Conservation (phyloP, 2,113 vertebrate genomes). For the Platysteira castanea region DNA sequence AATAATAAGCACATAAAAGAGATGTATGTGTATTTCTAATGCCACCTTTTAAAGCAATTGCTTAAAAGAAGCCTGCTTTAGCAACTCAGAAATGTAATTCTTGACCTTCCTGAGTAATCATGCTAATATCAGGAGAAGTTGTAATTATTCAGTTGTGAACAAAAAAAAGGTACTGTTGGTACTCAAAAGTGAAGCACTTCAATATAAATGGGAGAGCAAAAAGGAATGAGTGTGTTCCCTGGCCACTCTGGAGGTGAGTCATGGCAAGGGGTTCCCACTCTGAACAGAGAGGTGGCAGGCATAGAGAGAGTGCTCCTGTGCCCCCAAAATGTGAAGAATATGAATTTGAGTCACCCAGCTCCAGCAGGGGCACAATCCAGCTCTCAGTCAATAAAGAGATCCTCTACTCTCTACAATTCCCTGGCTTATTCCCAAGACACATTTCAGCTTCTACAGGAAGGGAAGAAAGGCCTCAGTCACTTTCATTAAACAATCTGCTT, state of each 20-base stretch:
- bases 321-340: background rate
- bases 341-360: background rate
- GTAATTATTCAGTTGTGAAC: background rate
- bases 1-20: conserved; percentile 63
- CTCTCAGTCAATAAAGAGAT: background rate
- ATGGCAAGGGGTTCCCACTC: background rate
- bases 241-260: background rate
- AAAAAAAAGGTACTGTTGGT: background rate
- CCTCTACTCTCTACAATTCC: background rate
- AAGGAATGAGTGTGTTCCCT: background rate
- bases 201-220: background rate
- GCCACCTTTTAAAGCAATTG: conserved; percentile 40
- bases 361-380: background rate
- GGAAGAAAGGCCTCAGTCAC: background rate
- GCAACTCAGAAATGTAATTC: background rate
- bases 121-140: conserved; percentile 3
- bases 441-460: background rate
- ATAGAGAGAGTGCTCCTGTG: background rate
- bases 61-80: conserved; percentile 6
- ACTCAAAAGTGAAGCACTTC: background rate
- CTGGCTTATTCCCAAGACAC: background rate
- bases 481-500: background rate
- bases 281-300: background rate
- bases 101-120: conserved; percentile 49
- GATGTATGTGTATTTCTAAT: conserved; percentile 37